A percentile compares a stretch with the other conserved stretches of the same genome.
Conservation (phyloP, 53 echinoderm and acorn worm species). For the Hippasteria phrygiana region DNA sequence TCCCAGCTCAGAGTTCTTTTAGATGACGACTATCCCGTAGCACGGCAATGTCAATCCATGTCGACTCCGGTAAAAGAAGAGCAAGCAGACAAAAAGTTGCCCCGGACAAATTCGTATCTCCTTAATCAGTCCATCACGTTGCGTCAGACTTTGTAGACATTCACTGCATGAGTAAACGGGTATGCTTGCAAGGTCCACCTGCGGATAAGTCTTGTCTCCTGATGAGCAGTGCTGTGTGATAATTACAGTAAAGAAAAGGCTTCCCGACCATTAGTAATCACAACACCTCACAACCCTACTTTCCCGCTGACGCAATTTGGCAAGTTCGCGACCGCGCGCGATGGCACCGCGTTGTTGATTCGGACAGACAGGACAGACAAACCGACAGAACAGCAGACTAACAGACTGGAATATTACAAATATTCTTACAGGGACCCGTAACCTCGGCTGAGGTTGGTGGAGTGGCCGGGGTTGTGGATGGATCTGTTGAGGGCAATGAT, state of each 20-base stretch:
- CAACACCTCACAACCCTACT: not conserved
- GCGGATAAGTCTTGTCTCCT: too few relatives aligned
- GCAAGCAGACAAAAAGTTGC: too few relatives aligned
- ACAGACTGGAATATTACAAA: not conserved
- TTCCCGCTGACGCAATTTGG: not conserved
- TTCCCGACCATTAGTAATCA: not conserved
- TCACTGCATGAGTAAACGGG: too few relatives aligned
- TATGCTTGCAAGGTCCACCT: too few relatives aligned
- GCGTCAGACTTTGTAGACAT: too few relatives aligned
- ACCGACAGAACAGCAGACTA: not conserved
- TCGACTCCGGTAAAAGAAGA: too few relatives aligned
- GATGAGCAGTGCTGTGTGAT: too few relatives aligned
- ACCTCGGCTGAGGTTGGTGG: not conserved
- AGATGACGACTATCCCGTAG: too few relatives aligned
- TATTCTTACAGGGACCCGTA: not conserved
- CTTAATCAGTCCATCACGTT: too few relatives aligned
- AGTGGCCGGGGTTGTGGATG: not conserved
- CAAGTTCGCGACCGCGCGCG: not conserved
- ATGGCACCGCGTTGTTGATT: slow-evolving; percentile 23
- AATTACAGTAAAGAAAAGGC: not conserved
- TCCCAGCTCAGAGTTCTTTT: too few relatives aligned
- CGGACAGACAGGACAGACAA: slow-evolving; percentile 22
- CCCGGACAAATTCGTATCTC: too few relatives aligned
- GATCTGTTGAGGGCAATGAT: not conserved
- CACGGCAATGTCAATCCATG: too few relatives aligned